Base-by-base conservation (phyloP, 1,140 invertebrate genomes). In the Lamellibrachia luymesi region DNA sequence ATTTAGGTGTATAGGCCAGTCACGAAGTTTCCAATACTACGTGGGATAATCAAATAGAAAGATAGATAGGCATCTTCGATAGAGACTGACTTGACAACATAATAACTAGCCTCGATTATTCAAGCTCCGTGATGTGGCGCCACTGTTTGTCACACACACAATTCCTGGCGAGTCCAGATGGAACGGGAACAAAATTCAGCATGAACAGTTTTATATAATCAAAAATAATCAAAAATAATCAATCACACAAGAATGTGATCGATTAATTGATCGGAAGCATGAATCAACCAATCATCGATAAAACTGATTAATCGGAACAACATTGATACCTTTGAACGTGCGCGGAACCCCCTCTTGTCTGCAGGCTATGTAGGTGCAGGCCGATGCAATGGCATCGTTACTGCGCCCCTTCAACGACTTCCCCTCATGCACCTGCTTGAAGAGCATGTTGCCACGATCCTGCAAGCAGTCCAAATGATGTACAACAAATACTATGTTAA, bases 361-460 rank as follows among this genome's bases (percentile, higher is more conserved):
- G 96, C 99, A 99, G 1, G 99, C 99, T 91, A 99, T 99, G 95
- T 99, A 99, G 8, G 99, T 97, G 97, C 99, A 99, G 0, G 99
- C 99, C 0, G 99, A 99, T 0, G 99, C 98, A 95, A 99, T 99
- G 0, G 99, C 99, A 96, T 99, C 99, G 96, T 99, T 99, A 38
- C 98, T 98, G 93, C 99, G 97, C 90, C 98, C 98, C 97, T 99
- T 99, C 17, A 99, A 96, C 95, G 98, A 99, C 96, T 99, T 99
- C 2, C 98, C 98, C 96, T 99, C 99, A 95, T 99, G 98, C 1
- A 96, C 96, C 97, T 99, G 98, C 96, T 99, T 99, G 96, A 99
- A 99, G 80, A 99, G 97, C 95, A 98, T 98, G 95, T 99, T 99
- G 27, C 99, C 99, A 96, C 98, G 97, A 95, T 99, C 99, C 96